Conservation (phyloP, 2,888 invertebrate genomes). For the Acanthopleura granulata region DNA sequence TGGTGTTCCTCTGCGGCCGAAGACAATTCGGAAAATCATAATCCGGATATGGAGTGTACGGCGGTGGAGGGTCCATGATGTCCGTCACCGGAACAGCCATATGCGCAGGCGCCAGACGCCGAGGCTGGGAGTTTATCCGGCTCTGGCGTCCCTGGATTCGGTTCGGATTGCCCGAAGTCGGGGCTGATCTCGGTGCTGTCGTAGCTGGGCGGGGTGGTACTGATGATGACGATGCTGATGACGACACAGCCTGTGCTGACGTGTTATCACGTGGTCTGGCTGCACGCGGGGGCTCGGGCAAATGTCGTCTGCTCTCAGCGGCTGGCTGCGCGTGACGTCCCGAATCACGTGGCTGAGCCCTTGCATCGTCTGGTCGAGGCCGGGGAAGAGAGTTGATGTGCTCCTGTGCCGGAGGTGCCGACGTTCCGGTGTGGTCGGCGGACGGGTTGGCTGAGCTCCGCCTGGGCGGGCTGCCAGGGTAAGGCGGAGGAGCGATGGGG, state of each 20-base stretch:
- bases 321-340: neutral
- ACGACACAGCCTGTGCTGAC: neutral
- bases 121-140: neutral
- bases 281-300: neutral
- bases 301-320: neutral
- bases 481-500: neutral
- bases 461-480: conserved; percentile 2
- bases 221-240: neutral
- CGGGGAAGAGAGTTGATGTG: conserved; percentile 4
- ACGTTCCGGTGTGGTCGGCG: neutral
- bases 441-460: neutral
- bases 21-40: neutral
- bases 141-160: neutral
- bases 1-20: no score
- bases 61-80: conserved; percentile 8
- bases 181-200: neutral
- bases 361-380: neutral
- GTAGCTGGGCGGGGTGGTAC: neutral
- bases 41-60: conserved; percentile 11
- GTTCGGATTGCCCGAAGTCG: neutral
- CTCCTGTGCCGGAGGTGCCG: neutral
- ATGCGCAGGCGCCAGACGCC: neutral
- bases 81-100: neutral
- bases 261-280: neutral
- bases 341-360: neutral